phyloP scores from a whole-genome alignment of 2,797 vertebrate genomes.

The Chaenodraco wilsoni region DNA sequence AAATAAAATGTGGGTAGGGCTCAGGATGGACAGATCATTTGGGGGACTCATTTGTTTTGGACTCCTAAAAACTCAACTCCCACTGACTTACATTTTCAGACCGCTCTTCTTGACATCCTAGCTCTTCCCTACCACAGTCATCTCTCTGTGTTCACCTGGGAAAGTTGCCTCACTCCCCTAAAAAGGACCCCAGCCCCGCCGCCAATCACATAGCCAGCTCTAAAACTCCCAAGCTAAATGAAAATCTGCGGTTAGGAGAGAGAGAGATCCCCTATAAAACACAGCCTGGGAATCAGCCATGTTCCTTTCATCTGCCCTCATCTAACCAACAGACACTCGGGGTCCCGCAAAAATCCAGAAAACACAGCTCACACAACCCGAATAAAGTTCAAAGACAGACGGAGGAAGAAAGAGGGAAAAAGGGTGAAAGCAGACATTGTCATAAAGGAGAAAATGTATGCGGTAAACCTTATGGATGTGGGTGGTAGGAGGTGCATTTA shows the following conservation, averaged over 20 bases:
- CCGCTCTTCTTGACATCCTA: not conserved
- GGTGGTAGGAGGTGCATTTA: constrained; percentile 73
- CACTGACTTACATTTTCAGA: not conserved
- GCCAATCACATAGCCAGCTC: constrained; percentile 39
- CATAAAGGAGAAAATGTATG: constrained; percentile 68
- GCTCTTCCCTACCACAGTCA: not conserved
- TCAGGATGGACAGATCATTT: constrained; percentile 30
- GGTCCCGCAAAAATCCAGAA: constrained; percentile 44
- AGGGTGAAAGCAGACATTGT: constrained; percentile 63
- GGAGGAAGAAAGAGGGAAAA: constrained; percentile 33
- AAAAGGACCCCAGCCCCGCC: constrained; percentile 40
- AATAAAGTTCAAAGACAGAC: constrained; percentile 61
- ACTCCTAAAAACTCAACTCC: constrained; percentile 4
- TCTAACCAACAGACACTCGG: constrained; percentile 67
- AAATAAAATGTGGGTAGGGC: constrained; percentile 49
- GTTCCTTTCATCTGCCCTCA: constrained; percentile 71
- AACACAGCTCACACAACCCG: constrained; percentile 42
- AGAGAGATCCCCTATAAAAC: constrained; percentile 67
- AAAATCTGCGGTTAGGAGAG: constrained; percentile 72
- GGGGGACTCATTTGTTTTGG: constrained; percentile 21
- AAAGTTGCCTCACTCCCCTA: constrained; percentile 41
- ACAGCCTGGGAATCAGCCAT: constrained; percentile 66
- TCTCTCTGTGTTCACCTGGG: constrained; percentile 54
- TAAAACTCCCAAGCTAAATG: constrained; percentile 65
- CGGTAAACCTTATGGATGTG: constrained; percentile 71